These are phyloP conservation scores for Dinomys branickii DNA, from an alignment of 2,113 vertebrate species.

Conservation along the genomic window DNA sequence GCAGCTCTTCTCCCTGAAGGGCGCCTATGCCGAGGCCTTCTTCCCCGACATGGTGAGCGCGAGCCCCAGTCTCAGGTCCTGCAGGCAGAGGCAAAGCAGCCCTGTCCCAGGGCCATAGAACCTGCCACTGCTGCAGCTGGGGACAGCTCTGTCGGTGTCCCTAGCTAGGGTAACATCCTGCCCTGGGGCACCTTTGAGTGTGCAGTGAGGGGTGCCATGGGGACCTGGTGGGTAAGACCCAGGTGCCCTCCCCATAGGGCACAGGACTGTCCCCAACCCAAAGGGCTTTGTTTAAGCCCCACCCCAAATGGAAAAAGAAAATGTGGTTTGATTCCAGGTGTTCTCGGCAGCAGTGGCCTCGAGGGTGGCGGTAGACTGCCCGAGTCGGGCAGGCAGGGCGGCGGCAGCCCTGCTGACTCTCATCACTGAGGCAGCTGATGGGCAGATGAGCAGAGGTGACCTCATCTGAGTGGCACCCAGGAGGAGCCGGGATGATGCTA, in stretches of 20 bases:
- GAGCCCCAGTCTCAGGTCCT: neutral
- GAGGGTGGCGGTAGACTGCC: neutral
- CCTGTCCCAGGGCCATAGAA: neutral
- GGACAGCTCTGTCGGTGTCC: neutral
- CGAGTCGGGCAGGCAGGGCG: neutral
- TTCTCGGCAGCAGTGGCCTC: neutral
- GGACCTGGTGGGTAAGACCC: neutral
- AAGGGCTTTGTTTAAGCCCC: neutral
- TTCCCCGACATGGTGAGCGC: conserved; percentile 93
- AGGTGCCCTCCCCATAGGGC: rapidly evolving
- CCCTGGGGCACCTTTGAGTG: too few relatives aligned
- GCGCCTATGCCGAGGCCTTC: conserved; percentile 84
- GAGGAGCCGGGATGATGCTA: neutral
- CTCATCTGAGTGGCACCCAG: neutral
- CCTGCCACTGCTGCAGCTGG: neutral
- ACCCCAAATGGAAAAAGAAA: neutral
- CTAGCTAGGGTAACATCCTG: rapidly evolving
- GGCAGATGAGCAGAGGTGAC: neutral
- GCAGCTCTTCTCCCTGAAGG: conserved; percentile 88
- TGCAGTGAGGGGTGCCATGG: rapidly evolving
- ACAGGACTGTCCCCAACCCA: neutral
- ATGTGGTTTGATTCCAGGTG: neutral
- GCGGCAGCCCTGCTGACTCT: neutral
- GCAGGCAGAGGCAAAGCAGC: neutral
- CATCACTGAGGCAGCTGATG: conserved; percentile 29